These are phyloP conservation scores for Oreochromis mossambicus DNA, from an alignment of 2,797 vertebrate species.

Conservation along the genomic window DNA sequence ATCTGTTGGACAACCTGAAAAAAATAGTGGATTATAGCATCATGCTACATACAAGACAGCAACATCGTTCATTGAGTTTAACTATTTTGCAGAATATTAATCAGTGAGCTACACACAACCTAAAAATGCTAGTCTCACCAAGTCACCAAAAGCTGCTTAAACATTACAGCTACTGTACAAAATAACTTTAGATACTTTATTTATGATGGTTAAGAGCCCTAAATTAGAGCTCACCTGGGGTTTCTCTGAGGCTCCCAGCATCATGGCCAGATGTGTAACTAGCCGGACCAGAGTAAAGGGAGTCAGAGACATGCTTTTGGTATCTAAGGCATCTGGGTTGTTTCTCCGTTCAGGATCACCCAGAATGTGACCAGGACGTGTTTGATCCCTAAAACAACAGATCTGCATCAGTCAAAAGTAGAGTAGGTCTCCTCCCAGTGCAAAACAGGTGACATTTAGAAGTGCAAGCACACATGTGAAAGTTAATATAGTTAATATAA, in stretches of 20 bases:
- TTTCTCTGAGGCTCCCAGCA: slow-evolving; percentile 72
- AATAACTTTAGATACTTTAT: background rate
- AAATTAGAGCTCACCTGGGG: slow-evolving; percentile 53
- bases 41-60: too few relatives aligned
- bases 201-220: background rate
- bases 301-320: slow-evolving; percentile 71
- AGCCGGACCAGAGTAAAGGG: slow-evolving; percentile 75
- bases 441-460: background rate
- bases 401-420: background rate
- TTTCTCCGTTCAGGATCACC: slow-evolving; percentile 56
- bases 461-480: fast-evolving
- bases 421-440: background rate
- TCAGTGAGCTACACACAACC: too few relatives aligned
- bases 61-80: background rate
- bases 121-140: too few relatives aligned
- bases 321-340: slow-evolving; percentile 51
- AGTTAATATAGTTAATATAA: background rate
- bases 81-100: too few relatives aligned
- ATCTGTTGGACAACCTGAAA: slow-evolving; percentile 9
- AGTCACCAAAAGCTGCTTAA: too few relatives aligned
- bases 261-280: slow-evolving; percentile 82
- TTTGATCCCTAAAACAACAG: slow-evolving; percentile 71
- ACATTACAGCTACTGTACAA: background rate
- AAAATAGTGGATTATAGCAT: too few relatives aligned
- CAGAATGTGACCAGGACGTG: slow-evolving; percentile 81